Base-by-base conservation (phyloP, 1,140 invertebrate genomes). In the Pachypeltis micranthus region DNA sequence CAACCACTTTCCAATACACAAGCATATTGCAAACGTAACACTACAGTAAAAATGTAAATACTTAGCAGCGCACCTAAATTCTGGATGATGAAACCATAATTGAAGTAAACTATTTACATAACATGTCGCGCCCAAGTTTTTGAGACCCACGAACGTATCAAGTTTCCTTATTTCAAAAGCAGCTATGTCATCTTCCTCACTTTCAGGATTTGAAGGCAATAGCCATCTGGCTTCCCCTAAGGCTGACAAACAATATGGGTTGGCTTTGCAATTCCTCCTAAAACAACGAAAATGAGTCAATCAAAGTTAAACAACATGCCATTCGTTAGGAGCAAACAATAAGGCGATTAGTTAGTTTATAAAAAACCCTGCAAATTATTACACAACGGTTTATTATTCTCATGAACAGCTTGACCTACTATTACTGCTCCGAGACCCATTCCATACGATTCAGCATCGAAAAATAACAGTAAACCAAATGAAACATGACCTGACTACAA, bases 81-180 rank as follows among this genome's bases (percentile, higher is more conserved):
- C 75, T 66, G 79, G 76, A 71, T 86, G 86, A 67, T 87, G 84
- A 74, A 83, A 87, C 84, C 84, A 86, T 25, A 87, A 75, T 74
- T 87, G 85, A 39, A 87, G 77, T 63, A 86, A 78, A 68, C 83
- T 84, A 72, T 87, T 87, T 4, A 86, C 82, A 71, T 87, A 87
- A 73, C 85, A 87, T 10, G 85, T 87, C 19, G 84, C 84, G 44
- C 85, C 85, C 59, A 87, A 73, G 76, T 87, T 87, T 72, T 82
- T 82, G 54, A 87, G 72, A 16, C 85, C 85, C 39, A 83, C 83
- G 75, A 79, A 79, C 55, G 77, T 73, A 0, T 74, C 75, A 24
- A 74, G 73, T 62, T 75, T 71, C 19, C 80, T 70, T 29, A 79
- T 69, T 71, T 82, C 79, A 1, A 70, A 68, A 27, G 79, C 70